Conservation (phyloP, 2,113 vertebrate genomes). For the Heptranchias perlo region DNA sequence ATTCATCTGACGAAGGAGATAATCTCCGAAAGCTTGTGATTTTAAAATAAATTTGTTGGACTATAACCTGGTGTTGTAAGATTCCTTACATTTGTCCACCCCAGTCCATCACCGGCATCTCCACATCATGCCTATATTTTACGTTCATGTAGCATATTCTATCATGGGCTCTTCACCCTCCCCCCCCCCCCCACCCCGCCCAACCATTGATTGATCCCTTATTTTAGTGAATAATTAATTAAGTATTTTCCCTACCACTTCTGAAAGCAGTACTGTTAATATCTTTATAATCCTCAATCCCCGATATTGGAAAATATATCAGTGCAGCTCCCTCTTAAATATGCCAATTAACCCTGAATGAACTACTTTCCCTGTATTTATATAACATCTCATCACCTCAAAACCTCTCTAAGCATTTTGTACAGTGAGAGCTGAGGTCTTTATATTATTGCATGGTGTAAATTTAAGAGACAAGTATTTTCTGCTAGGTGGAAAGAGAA, state of each 20-base stretch:
- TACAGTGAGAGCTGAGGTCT: not conserved
- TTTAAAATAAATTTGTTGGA: too few relatives aligned
- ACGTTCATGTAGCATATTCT: not conserved
- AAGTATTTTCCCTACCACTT: not conserved
- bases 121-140: too few relatives aligned
- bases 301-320: not conserved
- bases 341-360: not conserved
- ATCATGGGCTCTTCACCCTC: not conserved
- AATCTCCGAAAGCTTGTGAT: too few relatives aligned
- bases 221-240: not conserved
- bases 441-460: too few relatives aligned
- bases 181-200: not conserved
- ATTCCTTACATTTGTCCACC: too few relatives aligned
- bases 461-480: not conserved
- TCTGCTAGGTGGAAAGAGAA: too few relatives aligned
- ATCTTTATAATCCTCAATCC: not conserved
- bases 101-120: too few relatives aligned
- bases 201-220: not conserved
- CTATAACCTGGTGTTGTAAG: too few relatives aligned
- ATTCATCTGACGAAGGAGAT: too few relatives aligned
- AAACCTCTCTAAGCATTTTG: not conserved
- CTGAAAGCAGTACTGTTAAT: not conserved
- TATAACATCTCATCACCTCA: not conserved
- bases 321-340: not conserved
- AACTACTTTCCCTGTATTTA: not conserved